Evolutionary conservation across 2,113 vertebrate genomes (phyloP).

Genomic region (Rana temporaria): DNA sequence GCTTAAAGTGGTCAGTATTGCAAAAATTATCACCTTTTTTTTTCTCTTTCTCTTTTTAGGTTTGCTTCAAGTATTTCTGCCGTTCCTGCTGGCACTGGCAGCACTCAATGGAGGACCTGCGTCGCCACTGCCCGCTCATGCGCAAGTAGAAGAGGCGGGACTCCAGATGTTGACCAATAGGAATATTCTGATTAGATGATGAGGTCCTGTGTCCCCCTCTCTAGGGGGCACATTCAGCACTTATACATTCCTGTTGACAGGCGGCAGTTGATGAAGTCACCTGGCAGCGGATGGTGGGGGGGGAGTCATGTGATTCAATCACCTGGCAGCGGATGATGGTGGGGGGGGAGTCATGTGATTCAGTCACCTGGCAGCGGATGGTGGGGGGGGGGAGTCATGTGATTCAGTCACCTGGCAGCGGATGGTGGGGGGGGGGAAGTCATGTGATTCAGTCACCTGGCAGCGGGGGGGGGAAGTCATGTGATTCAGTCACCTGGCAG

Average conservation of each 20-base stretch:
- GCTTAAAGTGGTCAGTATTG: not conserved
- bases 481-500: not conserved
- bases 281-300: conserved; percentile 44
- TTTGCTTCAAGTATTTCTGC: conserved; percentile 99
- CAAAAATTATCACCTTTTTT: not conserved
- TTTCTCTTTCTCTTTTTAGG: conserved; percentile 66
- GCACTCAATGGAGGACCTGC: conserved; percentile 93
- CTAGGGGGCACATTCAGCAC: conserved; percentile 35
- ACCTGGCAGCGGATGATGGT: no score
- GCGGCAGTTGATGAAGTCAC: conserved; percentile 2
- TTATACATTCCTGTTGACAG: conserved; percentile 28
- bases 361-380: no score
- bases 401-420: not conserved
- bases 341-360: conserved; percentile 77
- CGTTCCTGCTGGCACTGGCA: conserved; percentile 98
- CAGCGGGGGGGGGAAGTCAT: conserved; percentile 77
- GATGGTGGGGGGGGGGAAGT: conserved; percentile 72
- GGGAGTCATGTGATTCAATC: conserved; percentile 76
- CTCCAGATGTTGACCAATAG: conserved; percentile 80
- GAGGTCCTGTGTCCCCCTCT: conserved; percentile 52
- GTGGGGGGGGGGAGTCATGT: conserved; percentile 80
- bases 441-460: conserved; percentile 65
- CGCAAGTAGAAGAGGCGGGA: conserved; percentile 97
- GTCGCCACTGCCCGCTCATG: conserved; percentile 96
- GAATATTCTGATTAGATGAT: conserved; percentile 66